Percentiles rank a stretch among this genome's conserved stretches.
phyloP scores from a whole-genome alignment of 2,888 invertebrate species.

The Anodontia alba region DNA sequence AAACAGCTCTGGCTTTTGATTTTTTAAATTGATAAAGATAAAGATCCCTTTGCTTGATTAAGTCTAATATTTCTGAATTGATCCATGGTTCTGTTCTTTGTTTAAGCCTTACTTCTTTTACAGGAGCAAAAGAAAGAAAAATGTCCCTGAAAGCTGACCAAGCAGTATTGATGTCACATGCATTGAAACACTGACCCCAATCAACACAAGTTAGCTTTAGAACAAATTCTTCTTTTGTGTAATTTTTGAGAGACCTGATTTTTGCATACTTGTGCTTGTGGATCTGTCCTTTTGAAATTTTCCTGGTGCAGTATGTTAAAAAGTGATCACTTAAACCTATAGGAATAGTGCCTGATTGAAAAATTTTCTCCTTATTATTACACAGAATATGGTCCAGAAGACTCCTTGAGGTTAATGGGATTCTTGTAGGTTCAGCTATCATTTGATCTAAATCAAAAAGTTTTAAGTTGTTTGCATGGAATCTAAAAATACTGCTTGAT shows the following conservation, averaged over 20 bases:
- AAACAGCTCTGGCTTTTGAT: background rate
- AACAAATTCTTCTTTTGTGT: slow-evolving; percentile 16
- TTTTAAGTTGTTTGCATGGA: background rate
- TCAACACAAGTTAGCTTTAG: background rate
- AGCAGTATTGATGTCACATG: background rate
- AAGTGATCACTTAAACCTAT: slow-evolving; percentile 20
- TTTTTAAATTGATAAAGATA: slow-evolving; percentile 11
- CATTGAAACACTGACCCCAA: background rate
- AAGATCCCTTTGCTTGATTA: background rate
- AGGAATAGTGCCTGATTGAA: background rate
- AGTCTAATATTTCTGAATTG: background rate
- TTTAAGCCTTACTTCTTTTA: slow-evolving; percentile 13
- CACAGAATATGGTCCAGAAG: slow-evolving; percentile 5
- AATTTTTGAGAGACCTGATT: slow-evolving; percentile 25
- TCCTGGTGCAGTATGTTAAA: slow-evolving; percentile 7
- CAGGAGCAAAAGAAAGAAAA: slow-evolving; percentile 5
- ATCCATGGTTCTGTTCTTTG: slow-evolving; percentile 23
- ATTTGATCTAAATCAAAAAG: slow-evolving; percentile 21
- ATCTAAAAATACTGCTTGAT: background rate
- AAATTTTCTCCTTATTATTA: slow-evolving; percentile 16
- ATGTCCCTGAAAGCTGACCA: slow-evolving; percentile 11
- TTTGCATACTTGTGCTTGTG: slow-evolving; percentile 1
- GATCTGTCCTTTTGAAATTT: background rate
- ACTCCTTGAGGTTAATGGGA: background rate
- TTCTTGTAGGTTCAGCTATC: slow-evolving; percentile 3